Percentiles rank a stretch among this genome's conserved stretches.
Conservation (phyloP, 2,797 vertebrate genomes). For the Parauchenoglanis punctatus region DNA sequence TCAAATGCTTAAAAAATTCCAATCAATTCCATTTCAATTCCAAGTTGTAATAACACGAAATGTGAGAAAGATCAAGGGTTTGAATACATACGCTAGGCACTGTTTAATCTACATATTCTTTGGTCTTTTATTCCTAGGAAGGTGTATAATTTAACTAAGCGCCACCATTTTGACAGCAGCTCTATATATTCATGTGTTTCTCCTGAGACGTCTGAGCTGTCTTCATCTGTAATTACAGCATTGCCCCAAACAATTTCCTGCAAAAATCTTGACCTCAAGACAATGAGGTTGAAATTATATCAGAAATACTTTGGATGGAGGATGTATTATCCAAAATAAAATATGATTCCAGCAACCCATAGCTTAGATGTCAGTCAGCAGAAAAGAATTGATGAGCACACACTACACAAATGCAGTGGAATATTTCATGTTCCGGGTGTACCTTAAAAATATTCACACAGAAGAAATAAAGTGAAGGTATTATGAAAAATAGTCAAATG, state of each 20-base stretch:
- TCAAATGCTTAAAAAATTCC: not conserved
- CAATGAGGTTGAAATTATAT: slow-evolving; percentile 19
- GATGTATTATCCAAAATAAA: not conserved
- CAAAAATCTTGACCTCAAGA: slow-evolving; percentile 40
- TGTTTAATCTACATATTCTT: not conserved
- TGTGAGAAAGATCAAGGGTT: not conserved
- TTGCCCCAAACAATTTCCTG: slow-evolving; percentile 34
- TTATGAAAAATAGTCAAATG: not conserved
- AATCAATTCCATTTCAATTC: not conserved
- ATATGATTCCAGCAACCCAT: not conserved
- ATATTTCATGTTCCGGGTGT: not conserved
- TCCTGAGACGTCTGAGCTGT: slow-evolving; percentile 28
- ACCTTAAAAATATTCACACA: not conserved
- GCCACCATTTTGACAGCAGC: slow-evolving; percentile 11
- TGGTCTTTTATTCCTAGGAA: not conserved
- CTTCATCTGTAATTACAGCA: slow-evolving; percentile 43
- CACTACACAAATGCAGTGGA: not conserved
- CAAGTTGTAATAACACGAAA: not conserved
- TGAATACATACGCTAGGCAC: not conserved
- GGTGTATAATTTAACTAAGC: slow-evolving; percentile 31
- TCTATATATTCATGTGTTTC: slow-evolving; percentile 18
- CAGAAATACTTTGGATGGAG: slow-evolving; percentile 4
- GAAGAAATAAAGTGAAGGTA: not conserved
- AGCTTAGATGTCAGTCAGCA: not conserved
- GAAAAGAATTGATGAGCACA: not conserved